Base-by-base conservation (phyloP, 2,888 invertebrate genomes). In the Limnephilus rhombicus region DNA sequence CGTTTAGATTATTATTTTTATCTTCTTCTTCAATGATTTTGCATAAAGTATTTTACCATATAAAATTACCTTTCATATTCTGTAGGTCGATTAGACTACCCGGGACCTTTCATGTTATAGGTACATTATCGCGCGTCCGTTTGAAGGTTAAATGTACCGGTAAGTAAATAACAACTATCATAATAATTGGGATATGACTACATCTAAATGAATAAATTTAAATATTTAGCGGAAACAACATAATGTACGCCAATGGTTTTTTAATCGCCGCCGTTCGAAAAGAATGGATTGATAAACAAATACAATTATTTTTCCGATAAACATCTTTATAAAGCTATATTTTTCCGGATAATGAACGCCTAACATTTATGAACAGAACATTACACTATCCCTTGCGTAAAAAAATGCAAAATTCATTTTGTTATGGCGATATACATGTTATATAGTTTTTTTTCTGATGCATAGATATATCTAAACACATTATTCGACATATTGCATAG, bases 291-390 rank as follows among this genome's bases (percentile, higher is more conserved):
- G 90, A 93, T 93, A 93, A 93, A 92, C 93, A 93, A 92, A 93
- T 90, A 93, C 92, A 92, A 93, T 93, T 92, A 93, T 93, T 90
- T 92, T 90, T 91, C 81, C 31, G 93, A 93, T 93, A 82, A 37
- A 41, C 37, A 93, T 93, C 93, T 89, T 34, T 88, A 29, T 68
- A 85, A 91, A 91, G 90, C 87, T 86, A 92, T 93, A 53, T 93
- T 93, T 93, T 93, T 93, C 92, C 93, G 91, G 87, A 89, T 91
- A 85, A 85, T 89, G 92, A 85, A 82, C 87, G 53, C 82, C 13
- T 82, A n/a, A 29, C 68, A 68, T 68, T 68, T 24, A 68, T n/a
- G 7, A 9, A 68, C 24, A n/a, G n/a, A 5, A 3, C 68, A 68
- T 68, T 18, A 68, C 68, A 68, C n/a, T 24, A 24, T 9, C n/a